phyloP scores from a whole-genome alignment of 1,140 invertebrate genomes.

The Listronotus oregonensis region DNA sequence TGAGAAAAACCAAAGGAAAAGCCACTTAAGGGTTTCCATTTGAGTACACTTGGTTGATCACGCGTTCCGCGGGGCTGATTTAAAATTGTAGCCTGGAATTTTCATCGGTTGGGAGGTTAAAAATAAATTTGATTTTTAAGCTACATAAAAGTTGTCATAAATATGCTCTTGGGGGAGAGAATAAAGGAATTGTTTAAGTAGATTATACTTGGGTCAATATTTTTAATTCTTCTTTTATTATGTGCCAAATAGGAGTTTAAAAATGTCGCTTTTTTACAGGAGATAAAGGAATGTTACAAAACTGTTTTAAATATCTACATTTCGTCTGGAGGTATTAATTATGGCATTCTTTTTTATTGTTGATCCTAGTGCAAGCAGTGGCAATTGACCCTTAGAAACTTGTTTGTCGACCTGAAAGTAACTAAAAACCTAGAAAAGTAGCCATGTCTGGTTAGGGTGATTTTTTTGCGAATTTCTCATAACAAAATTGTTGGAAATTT shows the following conservation, averaged over 20 bases:
- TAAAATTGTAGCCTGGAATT: slow-evolving; percentile 32
- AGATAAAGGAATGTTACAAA: too few relatives aligned
- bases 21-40: slow-evolving; percentile 49
- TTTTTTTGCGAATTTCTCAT: too few relatives aligned
- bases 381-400: too few relatives aligned
- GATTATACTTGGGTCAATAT: slow-evolving; percentile 23
- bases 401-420: too few relatives aligned
- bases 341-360: too few relatives aligned
- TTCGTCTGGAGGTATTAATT: too few relatives aligned
- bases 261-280: too few relatives aligned
- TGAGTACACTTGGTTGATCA: slow-evolving; percentile 44
- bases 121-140: slow-evolving; percentile 42
- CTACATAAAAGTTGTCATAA: slow-evolving; percentile 40
- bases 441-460: too few relatives aligned
- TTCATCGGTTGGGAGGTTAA: slow-evolving; percentile 35
- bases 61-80: slow-evolving; percentile 29
- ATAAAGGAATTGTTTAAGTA: slow-evolving; percentile 37
- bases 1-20: slow-evolving; percentile 47
- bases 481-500: too few relatives aligned
- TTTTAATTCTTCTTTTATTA: slow-evolving; percentile 27
- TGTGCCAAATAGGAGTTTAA: slow-evolving; percentile 3
- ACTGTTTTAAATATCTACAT: too few relatives aligned
- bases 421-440: too few relatives aligned
- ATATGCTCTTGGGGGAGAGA: slow-evolving; percentile 25
- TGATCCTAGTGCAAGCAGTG: too few relatives aligned